A percentile compares a stretch with the other conserved stretches of the same genome.
These are phyloP conservation scores for Leiothrix lutea DNA, from an alignment of 2,113 vertebrate species.

Conservation along the genomic window DNA sequence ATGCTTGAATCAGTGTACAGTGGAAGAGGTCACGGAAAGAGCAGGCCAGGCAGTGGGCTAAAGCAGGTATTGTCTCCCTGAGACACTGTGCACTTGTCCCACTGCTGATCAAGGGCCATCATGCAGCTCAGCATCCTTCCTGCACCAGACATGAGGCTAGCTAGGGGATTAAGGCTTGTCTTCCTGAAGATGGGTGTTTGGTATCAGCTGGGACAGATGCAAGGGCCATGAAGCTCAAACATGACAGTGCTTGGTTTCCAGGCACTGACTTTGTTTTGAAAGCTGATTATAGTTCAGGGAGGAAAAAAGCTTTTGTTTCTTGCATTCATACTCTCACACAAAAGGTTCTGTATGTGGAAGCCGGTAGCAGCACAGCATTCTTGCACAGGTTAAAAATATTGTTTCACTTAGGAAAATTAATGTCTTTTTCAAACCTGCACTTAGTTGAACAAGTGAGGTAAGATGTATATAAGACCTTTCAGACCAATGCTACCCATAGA, in stretches of 20 bases:
- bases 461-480: not conserved
- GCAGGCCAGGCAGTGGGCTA: not conserved
- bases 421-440: not conserved
- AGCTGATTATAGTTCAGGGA: not conserved
- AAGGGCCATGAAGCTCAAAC: not conserved
- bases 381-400: not conserved
- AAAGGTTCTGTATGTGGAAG: not conserved
- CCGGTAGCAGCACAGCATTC: not conserved
- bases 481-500: not conserved
- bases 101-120: not conserved
- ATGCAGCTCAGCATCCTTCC: not conserved
- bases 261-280: not conserved
- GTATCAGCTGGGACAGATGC: not conserved
- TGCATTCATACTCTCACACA: not conserved
- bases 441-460: not conserved
- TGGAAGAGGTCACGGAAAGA: not conserved
- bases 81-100: not conserved
- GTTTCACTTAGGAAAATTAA: not conserved
- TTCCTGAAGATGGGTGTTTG: not conserved
- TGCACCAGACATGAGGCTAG: not conserved
- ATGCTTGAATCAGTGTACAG: not conserved
- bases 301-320: not conserved
- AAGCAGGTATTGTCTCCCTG: not conserved
- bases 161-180: not conserved
- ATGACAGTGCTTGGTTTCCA: not conserved